These are phyloP conservation scores for Callocephalon fimbriatum DNA, from an alignment of 2,113 vertebrate species.

Conservation along the genomic window DNA sequence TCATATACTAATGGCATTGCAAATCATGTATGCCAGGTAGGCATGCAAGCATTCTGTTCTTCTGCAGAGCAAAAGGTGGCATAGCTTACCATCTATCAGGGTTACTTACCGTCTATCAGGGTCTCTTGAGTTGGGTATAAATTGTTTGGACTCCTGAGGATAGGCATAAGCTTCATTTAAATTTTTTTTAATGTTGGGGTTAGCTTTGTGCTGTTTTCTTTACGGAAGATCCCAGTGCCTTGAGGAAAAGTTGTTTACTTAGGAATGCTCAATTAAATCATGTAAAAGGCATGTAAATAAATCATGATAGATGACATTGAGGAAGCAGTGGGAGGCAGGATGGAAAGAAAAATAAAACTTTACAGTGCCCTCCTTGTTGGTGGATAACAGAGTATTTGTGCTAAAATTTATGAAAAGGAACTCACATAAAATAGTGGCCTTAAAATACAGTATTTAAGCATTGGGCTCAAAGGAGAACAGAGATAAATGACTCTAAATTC, in stretches of 20 bases:
- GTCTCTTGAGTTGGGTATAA: neutral
- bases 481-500: neutral
- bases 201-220: neutral
- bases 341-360: neutral
- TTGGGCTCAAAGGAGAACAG: neutral
- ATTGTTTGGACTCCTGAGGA: neutral
- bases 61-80: neutral
- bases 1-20: constrained; percentile 91
- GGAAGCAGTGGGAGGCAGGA: neutral
- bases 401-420: neutral
- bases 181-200: neutral
- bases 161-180: neutral
- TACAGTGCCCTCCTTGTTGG: accelerated
- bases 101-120: neutral
- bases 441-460: neutral
- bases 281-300: neutral
- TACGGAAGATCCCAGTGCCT: neutral
- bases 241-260: neutral
- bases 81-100: neutral
- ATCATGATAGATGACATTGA: neutral
- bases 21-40: constrained; percentile 98
- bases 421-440: neutral
- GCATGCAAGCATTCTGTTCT: neutral
- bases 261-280: neutral
- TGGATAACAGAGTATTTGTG: neutral